Evolutionary conservation across 2,888 invertebrate species (phyloP), one percentile per base, ranked within the genome.

Genomic region (Ennomos erosarius): DNA sequence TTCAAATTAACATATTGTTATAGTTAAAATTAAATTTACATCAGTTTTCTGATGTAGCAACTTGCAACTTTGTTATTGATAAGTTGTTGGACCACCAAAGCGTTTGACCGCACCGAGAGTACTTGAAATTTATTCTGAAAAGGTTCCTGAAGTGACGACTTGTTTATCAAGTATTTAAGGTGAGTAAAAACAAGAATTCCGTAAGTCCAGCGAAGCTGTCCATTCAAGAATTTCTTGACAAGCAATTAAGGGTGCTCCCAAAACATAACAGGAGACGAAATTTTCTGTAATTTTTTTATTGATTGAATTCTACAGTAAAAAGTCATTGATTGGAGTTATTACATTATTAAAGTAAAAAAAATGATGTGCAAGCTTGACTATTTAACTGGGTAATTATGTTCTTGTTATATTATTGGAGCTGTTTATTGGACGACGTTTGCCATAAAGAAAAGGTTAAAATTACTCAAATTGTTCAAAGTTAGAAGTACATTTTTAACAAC

Each of bases 201-300:
- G 81, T 80, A 77, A 74, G 79, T 78, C 82, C 85, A 81, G 73
- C 72, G 73, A 70, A 77, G 78, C 74, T 79, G 85, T 81, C 80
- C 87, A 87, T 88, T 88, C 81, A 86, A 85, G 87, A 87, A 87
- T 88, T 84, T 87, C 82, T 84, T 87, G 90, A 87, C 87, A 88
- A 84, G 84, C 87, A 88, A 90, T 90, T 90, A 88, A 87, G 76
- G 76, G 75, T 77, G 75, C 73, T 73, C 64, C 67, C 64, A 65
- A 70, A 73, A 76, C 74, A 68, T 65, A 73, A 70, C 74, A 59
- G 71, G 65, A 65, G 66, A 67, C 67, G 69, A 77, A 74, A 71
- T 74, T 72, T 72, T 69, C 63, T 64, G 45, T 51, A 62, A 65
- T 71, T 70, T 77, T 75, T 73, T 74, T 73, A 70, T 68, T 63